phyloP scores from a whole-genome alignment of 2,888 invertebrate species.

The Caenorhabditis sp. region DNA sequence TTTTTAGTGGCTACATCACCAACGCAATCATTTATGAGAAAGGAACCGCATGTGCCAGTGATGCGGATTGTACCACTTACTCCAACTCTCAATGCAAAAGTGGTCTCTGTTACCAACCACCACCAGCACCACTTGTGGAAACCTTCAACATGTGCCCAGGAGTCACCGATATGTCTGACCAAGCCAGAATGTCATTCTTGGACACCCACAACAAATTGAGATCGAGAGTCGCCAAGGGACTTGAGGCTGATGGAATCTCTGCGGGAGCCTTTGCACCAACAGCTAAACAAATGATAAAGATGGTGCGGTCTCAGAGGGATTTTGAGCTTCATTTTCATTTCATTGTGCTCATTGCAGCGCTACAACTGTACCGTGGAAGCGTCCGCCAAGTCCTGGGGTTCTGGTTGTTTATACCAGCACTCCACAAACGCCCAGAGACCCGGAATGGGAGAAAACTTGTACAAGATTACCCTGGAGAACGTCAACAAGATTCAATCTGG shows the following conservation, averaged over 20 bases:
- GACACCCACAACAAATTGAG: slow-evolving; percentile 52
- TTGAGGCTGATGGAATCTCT: slow-evolving; percentile 58
- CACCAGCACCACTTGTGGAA: slow-evolving; percentile 37
- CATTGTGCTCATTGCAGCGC: slow-evolving; percentile 24
- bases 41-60: slow-evolving; percentile 55
- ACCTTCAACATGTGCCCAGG: slow-evolving; percentile 58
- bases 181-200: slow-evolving; percentile 46
- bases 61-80: slow-evolving; percentile 60
- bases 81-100: slow-evolving; percentile 53
- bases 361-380: slow-evolving; percentile 64
- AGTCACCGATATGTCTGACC: slow-evolving; percentile 48
- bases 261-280: slow-evolving; percentile 57
- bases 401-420: slow-evolving; percentile 60
- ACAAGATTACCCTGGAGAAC: slow-evolving; percentile 46
- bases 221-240: slow-evolving; percentile 57
- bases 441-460: slow-evolving; percentile 69
- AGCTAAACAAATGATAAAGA: slow-evolving; percentile 56
- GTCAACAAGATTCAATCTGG: slow-evolving; percentile 44
- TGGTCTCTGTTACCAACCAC: slow-evolving; percentile 60
- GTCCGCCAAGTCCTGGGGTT: slow-evolving; percentile 66
- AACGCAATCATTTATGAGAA: slow-evolving; percentile 63
- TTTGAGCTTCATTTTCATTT: background rate
- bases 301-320: slow-evolving; percentile 11
- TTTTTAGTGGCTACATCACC: slow-evolving; percentile 65
- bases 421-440: slow-evolving; percentile 47